phyloP scores from a whole-genome alignment of 1,140 invertebrate genomes.

The Manduca sexta region DNA sequence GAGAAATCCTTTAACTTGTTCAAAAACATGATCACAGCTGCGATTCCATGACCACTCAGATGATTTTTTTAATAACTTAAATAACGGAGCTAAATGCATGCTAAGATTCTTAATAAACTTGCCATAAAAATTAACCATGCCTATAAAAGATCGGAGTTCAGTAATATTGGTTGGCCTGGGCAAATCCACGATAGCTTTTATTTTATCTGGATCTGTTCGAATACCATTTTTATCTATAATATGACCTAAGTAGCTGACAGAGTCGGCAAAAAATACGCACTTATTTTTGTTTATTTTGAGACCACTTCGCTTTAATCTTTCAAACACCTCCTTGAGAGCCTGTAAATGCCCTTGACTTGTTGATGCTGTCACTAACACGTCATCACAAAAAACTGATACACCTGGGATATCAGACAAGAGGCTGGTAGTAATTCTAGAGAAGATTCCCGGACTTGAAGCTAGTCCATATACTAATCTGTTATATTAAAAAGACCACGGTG shows the following conservation, averaged over 20 bases:
- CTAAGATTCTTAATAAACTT: conserved; percentile 34
- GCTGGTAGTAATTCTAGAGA: conserved; percentile 19
- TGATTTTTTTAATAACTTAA: conserved; percentile 31
- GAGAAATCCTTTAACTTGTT: conserved; percentile 15
- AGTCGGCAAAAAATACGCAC: conserved; percentile 30
- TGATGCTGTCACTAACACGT: conserved; percentile 20
- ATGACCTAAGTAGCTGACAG: conserved; percentile 34
- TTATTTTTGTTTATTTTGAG: conserved; percentile 31
- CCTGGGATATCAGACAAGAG: conserved; percentile 20
- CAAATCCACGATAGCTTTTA: conserved; percentile 44
- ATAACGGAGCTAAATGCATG: conserved; percentile 21
- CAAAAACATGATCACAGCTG: conserved; percentile 20
- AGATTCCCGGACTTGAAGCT: conserved; percentile 27
- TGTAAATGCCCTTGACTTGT: conserved; percentile 9
- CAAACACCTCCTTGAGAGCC: conserved; percentile 10
- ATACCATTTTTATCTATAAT: conserved; percentile 31
- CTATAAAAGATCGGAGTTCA: conserved; percentile 42
- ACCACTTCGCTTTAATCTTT: conserved; percentile 5
- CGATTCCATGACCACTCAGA: conserved; percentile 17
- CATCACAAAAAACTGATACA: conserved; percentile 29
- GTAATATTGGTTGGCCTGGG: conserved; percentile 33
- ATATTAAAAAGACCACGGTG: conserved; percentile 32
- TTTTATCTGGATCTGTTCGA: conserved; percentile 38
- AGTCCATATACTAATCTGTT: conserved; percentile 31
- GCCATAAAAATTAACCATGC: conserved; percentile 41